Percentiles rank a stretch among this genome's conserved stretches.
Evolutionary conservation across 2,113 vertebrate genomes (phyloP).

Genomic region (Emydocephalus ijimae): DNA sequence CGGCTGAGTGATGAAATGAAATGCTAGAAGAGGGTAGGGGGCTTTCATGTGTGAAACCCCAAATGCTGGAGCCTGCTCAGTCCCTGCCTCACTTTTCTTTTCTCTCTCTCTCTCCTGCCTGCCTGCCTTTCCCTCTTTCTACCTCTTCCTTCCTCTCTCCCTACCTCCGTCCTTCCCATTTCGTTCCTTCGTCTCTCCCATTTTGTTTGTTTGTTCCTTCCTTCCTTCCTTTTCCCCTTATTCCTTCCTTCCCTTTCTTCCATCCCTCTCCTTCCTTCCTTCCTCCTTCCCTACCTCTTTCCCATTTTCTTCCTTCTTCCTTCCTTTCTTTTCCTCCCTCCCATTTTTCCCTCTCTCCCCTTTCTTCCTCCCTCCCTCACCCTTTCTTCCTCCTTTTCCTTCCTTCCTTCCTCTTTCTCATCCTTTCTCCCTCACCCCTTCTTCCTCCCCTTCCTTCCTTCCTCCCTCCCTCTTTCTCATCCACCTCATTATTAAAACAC

Average conservation of each 20-base stretch:
- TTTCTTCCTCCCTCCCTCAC: no score
- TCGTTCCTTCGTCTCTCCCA: no score
- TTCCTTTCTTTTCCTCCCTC: neutral
- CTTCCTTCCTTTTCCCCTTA: neutral
- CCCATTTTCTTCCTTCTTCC: neutral
- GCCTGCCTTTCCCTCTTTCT: neutral
- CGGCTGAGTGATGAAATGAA: neutral
- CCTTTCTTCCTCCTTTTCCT: no score
- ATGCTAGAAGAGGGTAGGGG: neutral
- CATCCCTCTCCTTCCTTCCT: no score
- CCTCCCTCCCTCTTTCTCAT: no score
- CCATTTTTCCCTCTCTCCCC: neutral
- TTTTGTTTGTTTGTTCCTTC: neutral
- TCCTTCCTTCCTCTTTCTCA: no score
- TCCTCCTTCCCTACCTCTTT: no score
- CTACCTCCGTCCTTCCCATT: no score
- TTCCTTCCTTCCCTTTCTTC: neutral
- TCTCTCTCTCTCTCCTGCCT: neutral
- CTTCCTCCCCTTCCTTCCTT: rapidly evolving
- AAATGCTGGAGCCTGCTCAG: neutral
- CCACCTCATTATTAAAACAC: neutral
- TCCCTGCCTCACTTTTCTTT: neutral
- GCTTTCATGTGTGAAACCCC: neutral
- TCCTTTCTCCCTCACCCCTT: no score
- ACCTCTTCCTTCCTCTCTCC: no score